A percentile compares a stretch with the other conserved stretches of the same genome.
Evolutionary conservation across 2,888 invertebrate species (phyloP).

Genomic region (Ariolimax columbianus): DNA sequence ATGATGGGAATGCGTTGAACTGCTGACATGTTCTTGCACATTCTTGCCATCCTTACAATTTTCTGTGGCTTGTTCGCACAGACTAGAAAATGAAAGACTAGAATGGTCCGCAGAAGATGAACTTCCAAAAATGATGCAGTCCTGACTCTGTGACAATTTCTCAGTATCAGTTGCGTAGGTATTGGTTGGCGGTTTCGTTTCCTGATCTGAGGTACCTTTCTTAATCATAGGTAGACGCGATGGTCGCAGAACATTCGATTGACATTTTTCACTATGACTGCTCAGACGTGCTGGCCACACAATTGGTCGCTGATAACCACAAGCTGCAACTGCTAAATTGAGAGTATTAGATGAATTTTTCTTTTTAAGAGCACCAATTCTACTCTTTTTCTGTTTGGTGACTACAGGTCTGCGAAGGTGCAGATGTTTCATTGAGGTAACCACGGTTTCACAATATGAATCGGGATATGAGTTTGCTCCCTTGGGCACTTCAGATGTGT

Average conservation of each 20-base stretch:
- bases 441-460: slow-evolving; percentile 13
- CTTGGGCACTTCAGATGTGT: not conserved
- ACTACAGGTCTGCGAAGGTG: slow-evolving; percentile 23
- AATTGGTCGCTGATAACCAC: slow-evolving; percentile 30
- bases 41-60: not conserved
- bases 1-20: not conserved
- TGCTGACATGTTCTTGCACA: not conserved
- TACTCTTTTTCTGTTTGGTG: not conserved
- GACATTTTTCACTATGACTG: not conserved
- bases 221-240: not conserved
- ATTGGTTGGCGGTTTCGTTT: not conserved
- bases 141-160: not conserved
- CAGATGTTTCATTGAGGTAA: slow-evolving; percentile 38
- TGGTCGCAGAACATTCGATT: slow-evolving; percentile 19
- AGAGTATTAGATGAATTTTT: slow-evolving; percentile 14
- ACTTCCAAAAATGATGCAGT: slow-evolving; percentile 10
- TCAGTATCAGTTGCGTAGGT: not conserved
- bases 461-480: slow-evolving; percentile 9
- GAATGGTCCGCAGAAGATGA: slow-evolving; percentile 5
- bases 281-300: slow-evolving; percentile 46
- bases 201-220: not conserved
- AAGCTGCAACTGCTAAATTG: slow-evolving; percentile 42
- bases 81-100: slow-evolving; percentile 30
- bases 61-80: not conserved
- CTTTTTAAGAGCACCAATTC: not conserved